Percentiles rank a stretch among this genome's conserved stretches.
These are phyloP conservation scores for Phlogophora meticulosa DNA, from an alignment of 2,888 invertebrate species.

Conservation along the genomic window DNA sequence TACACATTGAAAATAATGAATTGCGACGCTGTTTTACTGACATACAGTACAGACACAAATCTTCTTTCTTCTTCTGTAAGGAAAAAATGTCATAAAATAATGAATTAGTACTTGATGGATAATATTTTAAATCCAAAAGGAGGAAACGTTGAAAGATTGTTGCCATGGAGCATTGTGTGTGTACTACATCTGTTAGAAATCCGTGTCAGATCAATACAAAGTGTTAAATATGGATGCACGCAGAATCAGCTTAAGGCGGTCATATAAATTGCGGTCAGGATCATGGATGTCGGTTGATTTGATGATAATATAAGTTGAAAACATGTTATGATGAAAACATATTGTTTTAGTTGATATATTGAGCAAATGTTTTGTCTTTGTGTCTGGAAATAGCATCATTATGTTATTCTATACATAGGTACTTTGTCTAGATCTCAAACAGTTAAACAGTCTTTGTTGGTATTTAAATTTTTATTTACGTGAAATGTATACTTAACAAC, in stretches of 20 bases:
- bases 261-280: slow-evolving; percentile 15
- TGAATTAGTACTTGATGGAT: not conserved
- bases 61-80: too few relatives aligned
- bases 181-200: slow-evolving; percentile 19
- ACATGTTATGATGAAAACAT: slow-evolving; percentile 39
- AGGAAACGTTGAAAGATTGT: not conserved
- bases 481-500: not conserved
- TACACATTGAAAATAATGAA: too few relatives aligned
- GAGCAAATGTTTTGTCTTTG: slow-evolving; percentile 51
- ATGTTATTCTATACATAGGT: not conserved
- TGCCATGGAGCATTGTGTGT: not conserved
- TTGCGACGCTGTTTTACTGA: too few relatives aligned
- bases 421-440: not conserved
- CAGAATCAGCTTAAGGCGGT: slow-evolving; percentile 7
- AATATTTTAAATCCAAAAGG: slow-evolving; percentile 4
- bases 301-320: slow-evolving; percentile 37
- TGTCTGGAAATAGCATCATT: slow-evolving; percentile 12
- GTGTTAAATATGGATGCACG: slow-evolving; percentile 34
- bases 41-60: not conserved
- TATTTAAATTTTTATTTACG: not conserved
- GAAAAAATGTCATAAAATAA: too few relatives aligned
- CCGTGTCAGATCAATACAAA: slow-evolving; percentile 37
- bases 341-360: slow-evolving; percentile 33
- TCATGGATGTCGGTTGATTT: slow-evolving; percentile 12
- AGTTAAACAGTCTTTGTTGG: slow-evolving; percentile 21